Evolutionary conservation across 2,888 invertebrate species (phyloP).

Genomic region (Thymelicus acteon): DNA sequence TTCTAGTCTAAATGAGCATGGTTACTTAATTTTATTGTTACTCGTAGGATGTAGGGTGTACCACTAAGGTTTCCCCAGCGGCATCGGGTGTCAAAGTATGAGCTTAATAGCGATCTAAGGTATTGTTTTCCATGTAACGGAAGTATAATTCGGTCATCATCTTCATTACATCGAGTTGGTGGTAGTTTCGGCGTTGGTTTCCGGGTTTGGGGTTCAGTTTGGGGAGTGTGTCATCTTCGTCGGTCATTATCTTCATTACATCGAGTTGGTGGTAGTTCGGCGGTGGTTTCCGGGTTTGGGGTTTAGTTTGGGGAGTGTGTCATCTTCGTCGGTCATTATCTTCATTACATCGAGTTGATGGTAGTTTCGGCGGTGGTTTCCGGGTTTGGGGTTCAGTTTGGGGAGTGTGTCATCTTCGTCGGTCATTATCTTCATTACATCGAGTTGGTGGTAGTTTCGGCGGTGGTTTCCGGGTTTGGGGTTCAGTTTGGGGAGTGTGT

Average conservation of each 20-base stretch:
- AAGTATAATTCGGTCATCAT: constrained; percentile 4
- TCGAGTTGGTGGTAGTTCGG: neutral
- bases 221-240: no score
- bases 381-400: neutral
- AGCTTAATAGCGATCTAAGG: neutral
- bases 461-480: neutral
- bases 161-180: neutral
- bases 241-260: neutral
- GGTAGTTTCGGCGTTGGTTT: neutral
- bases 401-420: neutral
- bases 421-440: neutral
- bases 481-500: neutral
- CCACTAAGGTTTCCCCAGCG: constrained; percentile 10
- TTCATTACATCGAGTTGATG: neutral
- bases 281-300: neutral
- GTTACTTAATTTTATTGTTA: neutral
- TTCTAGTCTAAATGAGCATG: neutral
- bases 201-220: neutral
- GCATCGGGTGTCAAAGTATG: neutral
- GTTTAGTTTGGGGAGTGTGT: neutral
- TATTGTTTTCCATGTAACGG: neutral
- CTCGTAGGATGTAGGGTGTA: neutral
- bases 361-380: neutral
- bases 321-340: constrained; percentile 1
- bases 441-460: neutral